Base-by-base conservation (phyloP, 2,113 vertebrate genomes). In the Cyprinodon variegatus region DNA sequence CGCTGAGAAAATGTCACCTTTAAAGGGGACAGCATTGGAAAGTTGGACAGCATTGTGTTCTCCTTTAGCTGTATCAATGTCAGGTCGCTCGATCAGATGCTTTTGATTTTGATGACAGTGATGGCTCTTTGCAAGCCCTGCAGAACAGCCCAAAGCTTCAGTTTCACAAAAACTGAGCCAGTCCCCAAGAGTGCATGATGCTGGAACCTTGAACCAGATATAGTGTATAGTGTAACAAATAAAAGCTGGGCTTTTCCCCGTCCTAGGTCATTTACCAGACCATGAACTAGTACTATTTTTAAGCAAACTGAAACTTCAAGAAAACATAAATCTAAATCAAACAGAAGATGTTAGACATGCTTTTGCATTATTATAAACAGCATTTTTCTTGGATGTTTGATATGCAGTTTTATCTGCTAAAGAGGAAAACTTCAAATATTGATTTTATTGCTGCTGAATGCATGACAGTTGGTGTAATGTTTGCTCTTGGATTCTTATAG, bases 41-140 rank as follows among this genome's bases (percentile, higher is more conserved):
- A 53, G 74, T 69, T 20, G 4, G 43, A 0, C 72, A 70, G 70
- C 62, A 65, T 85, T 48, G 69, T 50, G 53, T 79, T 59, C 61
- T 67, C 17, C 43, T 63, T 60, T 70, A 83, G 68, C 43, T 13
- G 74, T 72, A 48, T 83, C 43, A 12, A n/a, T 85, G 67, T 83
- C 69, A 3, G 61, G 45, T 67, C 53, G 38, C 72, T 77, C 67
- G 74, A 76, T 90, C 79, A 53, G 76, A 81, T 87, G 76, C 73
- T 79, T 48, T 73, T 69, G 77, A 79, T 78, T 74, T 70, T 36
- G 73, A 76, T 74, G 79, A 87, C 77, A 76, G 53, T 17, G 14
- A 67, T 11, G 50, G 37, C 68, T 85, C 76, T 79, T 46, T 84
- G 81, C 68, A 76, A 81, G 46, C 72, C 83, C 64, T 20, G 70